These are phyloP conservation scores for Clarias laeviceps DNA, from an alignment of 2,797 vertebrate species.

Conservation along the genomic window DNA sequence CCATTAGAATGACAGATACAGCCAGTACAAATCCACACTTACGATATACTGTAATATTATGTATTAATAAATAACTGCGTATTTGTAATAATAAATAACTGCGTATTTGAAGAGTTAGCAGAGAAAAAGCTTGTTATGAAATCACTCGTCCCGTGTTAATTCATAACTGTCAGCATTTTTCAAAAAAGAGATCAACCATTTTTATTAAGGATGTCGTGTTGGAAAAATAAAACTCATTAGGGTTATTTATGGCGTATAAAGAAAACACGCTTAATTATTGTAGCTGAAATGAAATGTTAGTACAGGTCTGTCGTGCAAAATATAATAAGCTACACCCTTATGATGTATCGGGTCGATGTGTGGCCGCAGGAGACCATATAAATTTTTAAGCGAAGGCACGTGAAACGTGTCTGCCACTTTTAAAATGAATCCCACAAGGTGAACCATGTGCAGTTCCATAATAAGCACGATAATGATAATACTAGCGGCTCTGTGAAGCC, in stretches of 20 bases:
- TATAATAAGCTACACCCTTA: constrained; percentile 8
- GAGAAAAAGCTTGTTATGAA: neutral
- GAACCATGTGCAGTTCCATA: constrained; percentile 40
- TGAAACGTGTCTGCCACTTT: constrained; percentile 38
- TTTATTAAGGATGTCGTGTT: neutral
- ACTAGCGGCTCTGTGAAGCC: constrained; percentile 26
- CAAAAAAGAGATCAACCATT: neutral
- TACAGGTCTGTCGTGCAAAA: neutral
- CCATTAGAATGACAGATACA: neutral
- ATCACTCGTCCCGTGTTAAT: neutral
- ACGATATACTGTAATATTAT: neutral
- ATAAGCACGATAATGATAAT: constrained; percentile 20
- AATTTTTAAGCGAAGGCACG: constrained; percentile 40
- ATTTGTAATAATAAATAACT: neutral
- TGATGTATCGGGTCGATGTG: constrained; percentile 10
- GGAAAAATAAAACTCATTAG: neutral
- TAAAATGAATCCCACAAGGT: constrained; percentile 37
- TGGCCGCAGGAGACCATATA: constrained; percentile 30
- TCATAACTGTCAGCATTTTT: no score
- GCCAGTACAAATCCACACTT: neutral
- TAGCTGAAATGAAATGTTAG: neutral
- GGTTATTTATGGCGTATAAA: neutral
- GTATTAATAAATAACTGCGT: neutral
- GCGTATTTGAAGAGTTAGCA: neutral
- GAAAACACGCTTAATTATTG: neutral